Conservation (phyloP, 2,888 invertebrate genomes). For the Epistrophella euchroma region DNA sequence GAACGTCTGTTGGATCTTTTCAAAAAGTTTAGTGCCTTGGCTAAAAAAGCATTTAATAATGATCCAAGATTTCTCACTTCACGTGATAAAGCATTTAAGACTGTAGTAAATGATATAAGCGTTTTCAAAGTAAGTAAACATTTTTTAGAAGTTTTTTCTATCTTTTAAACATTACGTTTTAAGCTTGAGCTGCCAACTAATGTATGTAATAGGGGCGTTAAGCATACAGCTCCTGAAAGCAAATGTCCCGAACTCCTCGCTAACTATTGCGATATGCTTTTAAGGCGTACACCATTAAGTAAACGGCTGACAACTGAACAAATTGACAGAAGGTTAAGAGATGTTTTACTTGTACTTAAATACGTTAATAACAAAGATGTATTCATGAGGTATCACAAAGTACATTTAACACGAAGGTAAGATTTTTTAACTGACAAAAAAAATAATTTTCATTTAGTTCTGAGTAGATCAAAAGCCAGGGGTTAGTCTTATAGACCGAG, state of each 20-base stretch:
- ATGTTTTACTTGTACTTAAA: slow-evolving; percentile 98
- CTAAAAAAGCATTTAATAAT: slow-evolving; percentile 97
- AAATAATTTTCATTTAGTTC: background rate
- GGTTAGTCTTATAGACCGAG: no score
- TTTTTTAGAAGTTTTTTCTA: background rate
- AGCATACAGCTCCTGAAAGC: slow-evolving; percentile 94
- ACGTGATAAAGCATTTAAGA: slow-evolving; percentile 98
- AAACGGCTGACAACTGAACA: slow-evolving; percentile 98
- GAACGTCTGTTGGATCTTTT: slow-evolving; percentile 97
- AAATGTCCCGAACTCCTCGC: slow-evolving; percentile 99
- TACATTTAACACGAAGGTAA: slow-evolving; percentile 94
- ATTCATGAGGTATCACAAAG: slow-evolving; percentile 99
- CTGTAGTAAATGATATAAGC: slow-evolving; percentile 98
- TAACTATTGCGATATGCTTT: slow-evolving; percentile 99
- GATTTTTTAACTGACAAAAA: background rate
- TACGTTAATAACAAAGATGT: slow-evolving; percentile 99
- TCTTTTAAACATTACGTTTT: slow-evolving; percentile 19
- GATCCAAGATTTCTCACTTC: slow-evolving; percentile 99
- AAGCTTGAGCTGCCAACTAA: slow-evolving; percentile 87
- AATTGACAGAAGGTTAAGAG: slow-evolving; percentile 95
- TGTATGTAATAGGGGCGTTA: slow-evolving; percentile 87
- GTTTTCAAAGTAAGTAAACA: slow-evolving; percentile 87
- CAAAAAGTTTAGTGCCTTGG: slow-evolving; percentile 95
- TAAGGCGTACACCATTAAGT: slow-evolving; percentile 97
- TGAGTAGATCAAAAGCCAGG: no score